Base-by-base conservation (phyloP, 1,140 invertebrate genomes). In the Drosophila nannoptera region DNA sequence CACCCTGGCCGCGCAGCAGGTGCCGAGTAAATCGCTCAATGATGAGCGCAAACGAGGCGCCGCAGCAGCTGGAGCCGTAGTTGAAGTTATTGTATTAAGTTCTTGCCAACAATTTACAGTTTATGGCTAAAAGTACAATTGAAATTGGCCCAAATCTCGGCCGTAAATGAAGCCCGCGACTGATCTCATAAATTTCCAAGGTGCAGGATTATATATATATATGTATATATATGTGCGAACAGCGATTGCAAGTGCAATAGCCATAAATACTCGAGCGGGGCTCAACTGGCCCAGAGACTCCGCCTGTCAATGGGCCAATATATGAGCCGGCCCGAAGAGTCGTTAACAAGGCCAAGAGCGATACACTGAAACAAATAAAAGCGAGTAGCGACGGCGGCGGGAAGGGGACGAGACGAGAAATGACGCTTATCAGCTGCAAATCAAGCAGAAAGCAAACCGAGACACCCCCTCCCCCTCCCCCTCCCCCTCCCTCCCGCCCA, bases 351-450 rank as follows among this genome's bases (percentile, higher is more conserved):
- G 62, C 50, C 29, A 42, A n/a, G 32, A 42, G 16, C 22, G 8
- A 55, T 4, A 31, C 29, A 36, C 22, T 14, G 56, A 58, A 62
- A 53, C 52, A 62, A 43, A 55, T 43, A 45, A 56, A 56, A 56
- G 31, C 16, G 22, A 45, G 9, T 40, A 42, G 5, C 40, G 32
- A 56, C 8, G 16, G 50, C n/a, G 33, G 9, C 8, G 49, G 7
- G 36, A 14, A 22, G 22, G 22, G 22, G 22, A 22, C 1, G 22
- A 22, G 22, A 3, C 22, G 52, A 33, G 12, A 33, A 63, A 74
- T 86, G 80, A 77, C 59, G 81, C 77, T 84, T 84, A 83, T 83
- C 81, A 69, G 48, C 33, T 38, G 12, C 12, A 49, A 80, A 86
- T 84, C 77, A 68, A 61, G 54, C 56, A 38, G 29, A 32, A 32